Conservation (phyloP, 2,113 vertebrate species). For the Engystomops pustulosus region DNA sequence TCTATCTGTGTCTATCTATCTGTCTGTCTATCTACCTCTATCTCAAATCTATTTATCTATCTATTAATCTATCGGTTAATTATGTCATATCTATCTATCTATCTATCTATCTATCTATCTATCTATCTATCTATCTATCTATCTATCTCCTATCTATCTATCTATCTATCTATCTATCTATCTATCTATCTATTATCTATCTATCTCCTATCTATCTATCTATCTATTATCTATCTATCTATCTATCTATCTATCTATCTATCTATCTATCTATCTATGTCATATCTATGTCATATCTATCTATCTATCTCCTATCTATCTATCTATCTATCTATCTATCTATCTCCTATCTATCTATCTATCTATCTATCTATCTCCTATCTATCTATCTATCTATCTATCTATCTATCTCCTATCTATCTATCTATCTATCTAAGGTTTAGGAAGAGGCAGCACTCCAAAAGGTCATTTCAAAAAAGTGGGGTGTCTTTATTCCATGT, state of each 20-base stretch:
- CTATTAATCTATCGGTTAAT: slow-evolving; percentile 13
- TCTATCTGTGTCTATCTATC: slow-evolving; percentile 23
- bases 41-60: neutral
- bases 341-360: too few relatives aligned
- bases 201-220: neutral
- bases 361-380: too few relatives aligned
- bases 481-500: too few relatives aligned
- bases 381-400: too few relatives aligned
- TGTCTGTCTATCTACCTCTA: slow-evolving; percentile 13
- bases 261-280: too few relatives aligned
- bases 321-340: neutral
- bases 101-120: slow-evolving; percentile 17
- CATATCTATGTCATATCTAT: too few relatives aligned
- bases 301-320: neutral
- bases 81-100: slow-evolving; percentile 1
- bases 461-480: too few relatives aligned
- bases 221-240: too few relatives aligned
- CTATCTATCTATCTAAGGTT: too few relatives aligned
- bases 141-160: neutral
- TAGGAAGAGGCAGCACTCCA: too few relatives aligned
- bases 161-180: slow-evolving; percentile 22
- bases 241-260: too few relatives aligned
- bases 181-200: slow-evolving; percentile 16
- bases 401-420: too few relatives aligned
- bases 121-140: slow-evolving; percentile 23